A percentile compares a stretch with the other conserved stretches of the same genome.
Evolutionary conservation across 53 echinoderm and acorn worm genomes (phyloP).

Genomic region (Apostichopus leukothele): DNA sequence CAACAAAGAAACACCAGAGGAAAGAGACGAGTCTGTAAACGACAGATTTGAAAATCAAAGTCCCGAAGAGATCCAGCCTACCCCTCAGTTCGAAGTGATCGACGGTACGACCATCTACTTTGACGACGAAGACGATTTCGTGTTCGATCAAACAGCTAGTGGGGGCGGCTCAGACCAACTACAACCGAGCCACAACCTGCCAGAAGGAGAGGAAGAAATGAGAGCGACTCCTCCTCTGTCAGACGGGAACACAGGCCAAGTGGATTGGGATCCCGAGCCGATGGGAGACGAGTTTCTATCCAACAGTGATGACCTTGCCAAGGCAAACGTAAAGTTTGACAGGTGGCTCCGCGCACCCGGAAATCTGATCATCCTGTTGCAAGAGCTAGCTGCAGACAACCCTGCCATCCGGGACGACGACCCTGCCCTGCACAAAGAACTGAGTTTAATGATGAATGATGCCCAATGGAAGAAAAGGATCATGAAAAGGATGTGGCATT

Average conservation of each 20-base stretch:
- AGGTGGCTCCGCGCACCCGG: not conserved
- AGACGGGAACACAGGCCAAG: not conserved
- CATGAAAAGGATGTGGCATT: conserved; percentile 26
- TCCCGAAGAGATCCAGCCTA: conserved; percentile 52
- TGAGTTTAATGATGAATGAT: conserved; percentile 33
- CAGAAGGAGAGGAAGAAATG: not conserved
- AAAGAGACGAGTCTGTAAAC: too few relatives aligned
- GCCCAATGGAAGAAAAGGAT: conserved; percentile 15
- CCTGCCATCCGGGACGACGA: not conserved
- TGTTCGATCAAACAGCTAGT: conserved; percentile 8
- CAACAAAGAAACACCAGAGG: too few relatives aligned
- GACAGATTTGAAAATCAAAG: not conserved
- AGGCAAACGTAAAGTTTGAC: not conserved
- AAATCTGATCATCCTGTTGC: conserved; percentile 17
- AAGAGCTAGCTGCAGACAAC: not conserved
- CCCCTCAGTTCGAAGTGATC: conserved; percentile 59
- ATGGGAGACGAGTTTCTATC: conserved; percentile 4
- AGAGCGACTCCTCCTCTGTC: conserved; percentile 22
- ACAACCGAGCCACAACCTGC: conserved; percentile 4
- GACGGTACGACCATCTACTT: conserved; percentile 60
- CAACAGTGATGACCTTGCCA: conserved; percentile 26
- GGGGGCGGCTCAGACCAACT: conserved; percentile 11
- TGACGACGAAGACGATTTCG: conserved; percentile 51
- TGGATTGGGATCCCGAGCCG: not conserved
- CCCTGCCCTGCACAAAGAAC: not conserved